Base-by-base conservation (phyloP, 2,113 vertebrate species). In the Mastomys coucha region DNA sequence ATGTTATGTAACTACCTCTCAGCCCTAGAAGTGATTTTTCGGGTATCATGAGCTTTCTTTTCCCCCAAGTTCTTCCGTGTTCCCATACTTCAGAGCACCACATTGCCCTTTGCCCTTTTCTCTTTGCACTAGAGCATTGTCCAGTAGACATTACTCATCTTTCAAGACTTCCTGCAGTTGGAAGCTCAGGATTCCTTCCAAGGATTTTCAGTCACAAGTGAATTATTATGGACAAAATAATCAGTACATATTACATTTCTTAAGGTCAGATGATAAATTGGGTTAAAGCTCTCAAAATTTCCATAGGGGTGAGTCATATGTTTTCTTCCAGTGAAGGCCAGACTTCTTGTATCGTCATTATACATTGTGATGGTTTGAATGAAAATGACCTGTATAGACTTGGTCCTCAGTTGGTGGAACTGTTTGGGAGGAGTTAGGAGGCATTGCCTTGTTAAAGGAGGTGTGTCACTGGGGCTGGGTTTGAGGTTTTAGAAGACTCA, bases 311-410 rank as follows among this genome's bases (percentile, higher is more conserved):
- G 39, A 80, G 63, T 51, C 63, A 45, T 81, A 80, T 16, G 1
- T 60, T 91, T 84, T 85, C 65, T 81, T 93, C 86, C 58, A 81
- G 72, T 86, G 73, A 81, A 76, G 85, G n/a, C 81, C 45, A n/a
- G 12, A 33, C 19, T 91, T 91, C 33, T 17, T 26, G 22, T 91
- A 26, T 82, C 20, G 4, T 85, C 58, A 24, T 39, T 80, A 65
- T 56, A 24, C 24, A 19, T 24, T 63, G n/a, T 42, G n/a, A 14
- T 45, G 26, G 24, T 85, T 31, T 26, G 22, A 84, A 39, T 63
- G n/a, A 85, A 58, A 84, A 65, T 45, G 26, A 0, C 14, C n/a
- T n/a, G 14, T 2, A 1, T 31, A 65, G 26, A 4, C 58, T 85
- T 85, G 14, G 26, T 65, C 1, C 26, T 26, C 26, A 45, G 56